phyloP scores from a whole-genome alignment of 2,888 invertebrate genomes.

The Pteria penguin region DNA sequence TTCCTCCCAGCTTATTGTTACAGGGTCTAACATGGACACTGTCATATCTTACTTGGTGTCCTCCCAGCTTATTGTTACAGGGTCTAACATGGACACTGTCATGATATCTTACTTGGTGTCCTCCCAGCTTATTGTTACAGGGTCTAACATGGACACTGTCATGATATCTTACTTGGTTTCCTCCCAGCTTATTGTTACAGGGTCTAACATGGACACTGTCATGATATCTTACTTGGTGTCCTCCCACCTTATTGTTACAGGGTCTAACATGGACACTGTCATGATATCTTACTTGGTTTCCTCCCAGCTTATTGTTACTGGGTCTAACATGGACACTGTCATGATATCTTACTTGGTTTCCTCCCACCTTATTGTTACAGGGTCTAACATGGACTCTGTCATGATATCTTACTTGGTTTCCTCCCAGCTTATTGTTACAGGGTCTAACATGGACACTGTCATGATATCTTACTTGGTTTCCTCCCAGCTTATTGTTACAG shows the following conservation, averaged over 20 bases:
- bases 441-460: neutral
- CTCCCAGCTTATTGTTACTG: neutral
- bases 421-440: neutral
- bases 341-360: neutral
- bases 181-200: neutral
- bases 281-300: neutral
- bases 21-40: neutral
- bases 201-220: neutral
- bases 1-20: neutral
- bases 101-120: neutral
- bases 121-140: neutral
- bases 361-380: neutral
- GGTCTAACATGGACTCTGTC: neutral
- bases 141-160: neutral
- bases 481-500: neutral
- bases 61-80: neutral
- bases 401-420: neutral
- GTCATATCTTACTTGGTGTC: neutral
- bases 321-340: neutral
- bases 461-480: neutral
- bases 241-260: neutral
- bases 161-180: neutral
- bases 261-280: neutral
- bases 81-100: neutral
- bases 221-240: neutral